These are phyloP conservation scores for Champsocephalus esox DNA, from an alignment of 2,797 vertebrate species.

Conservation along the genomic window DNA sequence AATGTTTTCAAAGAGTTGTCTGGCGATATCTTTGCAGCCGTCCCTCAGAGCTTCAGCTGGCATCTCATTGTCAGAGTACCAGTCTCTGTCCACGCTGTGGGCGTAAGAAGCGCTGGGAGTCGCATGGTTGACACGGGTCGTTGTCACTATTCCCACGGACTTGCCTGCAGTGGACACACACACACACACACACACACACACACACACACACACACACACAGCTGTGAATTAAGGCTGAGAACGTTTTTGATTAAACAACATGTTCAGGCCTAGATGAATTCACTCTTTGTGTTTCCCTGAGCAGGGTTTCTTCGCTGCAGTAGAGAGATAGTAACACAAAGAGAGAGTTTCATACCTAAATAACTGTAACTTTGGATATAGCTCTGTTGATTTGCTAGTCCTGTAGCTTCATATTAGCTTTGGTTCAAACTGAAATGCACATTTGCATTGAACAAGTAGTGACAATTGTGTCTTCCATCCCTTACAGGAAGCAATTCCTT, in stretches of 20 bases:
- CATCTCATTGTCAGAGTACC: constrained; percentile 97
- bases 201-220: constrained; percentile 24
- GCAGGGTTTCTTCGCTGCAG: not conserved
- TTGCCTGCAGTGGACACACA: constrained; percentile 85
- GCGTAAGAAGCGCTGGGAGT: constrained; percentile 96
- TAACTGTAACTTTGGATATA: not conserved
- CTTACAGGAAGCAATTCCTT: not conserved
- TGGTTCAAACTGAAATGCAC: not conserved
- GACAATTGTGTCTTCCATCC: not conserved
- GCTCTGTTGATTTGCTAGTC: not conserved
- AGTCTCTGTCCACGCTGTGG: constrained; percentile 93
- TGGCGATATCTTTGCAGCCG: constrained; percentile 95
- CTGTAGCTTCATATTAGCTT: not conserved
- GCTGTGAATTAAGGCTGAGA: not conserved
- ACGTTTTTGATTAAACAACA: not conserved
- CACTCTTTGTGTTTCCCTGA: not conserved
- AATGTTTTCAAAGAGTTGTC: constrained; percentile 95
- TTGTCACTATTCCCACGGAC: constrained; percentile 96
- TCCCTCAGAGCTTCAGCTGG: constrained; percentile 88
- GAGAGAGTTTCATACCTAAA: not conserved
- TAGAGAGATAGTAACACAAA: not conserved
- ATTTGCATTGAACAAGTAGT: not conserved
- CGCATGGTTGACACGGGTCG: constrained; percentile 94
- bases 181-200: constrained; percentile 11
- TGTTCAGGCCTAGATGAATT: not conserved